Evolutionary conservation across 2,888 invertebrate genomes (phyloP).

Genomic region (Oscheius sp.): DNA sequence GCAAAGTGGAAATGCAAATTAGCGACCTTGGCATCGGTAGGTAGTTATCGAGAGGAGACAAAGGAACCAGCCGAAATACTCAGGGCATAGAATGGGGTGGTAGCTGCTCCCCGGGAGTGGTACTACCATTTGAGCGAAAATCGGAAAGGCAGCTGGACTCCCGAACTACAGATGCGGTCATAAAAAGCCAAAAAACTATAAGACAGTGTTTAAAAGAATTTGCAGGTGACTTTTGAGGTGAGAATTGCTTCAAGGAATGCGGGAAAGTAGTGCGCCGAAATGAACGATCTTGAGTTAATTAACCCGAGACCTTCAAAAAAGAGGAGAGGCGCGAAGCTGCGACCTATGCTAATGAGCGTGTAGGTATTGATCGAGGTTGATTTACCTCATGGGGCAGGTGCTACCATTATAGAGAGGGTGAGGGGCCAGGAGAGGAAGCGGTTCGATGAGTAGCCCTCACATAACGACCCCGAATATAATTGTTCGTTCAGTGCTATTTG

Average conservation of each 20-base stretch:
- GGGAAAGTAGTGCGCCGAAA: too few species aligned
- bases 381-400: conserved; percentile 35
- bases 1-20: conserved; percentile 35
- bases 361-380: conserved; percentile 35
- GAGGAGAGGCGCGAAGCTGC: conserved; percentile 19
- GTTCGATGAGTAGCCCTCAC: conserved; percentile 29
- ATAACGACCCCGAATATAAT: conserved; percentile 33
- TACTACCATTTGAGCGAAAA: too few species aligned
- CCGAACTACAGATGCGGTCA: not conserved
- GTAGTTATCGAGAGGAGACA: conserved; percentile 18
- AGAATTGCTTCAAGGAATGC: too few species aligned
- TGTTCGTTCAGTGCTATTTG: conserved; percentile 18
- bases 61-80: conserved; percentile 11
- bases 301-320: not conserved
- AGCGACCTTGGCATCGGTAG: conserved; percentile 27
- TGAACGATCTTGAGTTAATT: too few species aligned
- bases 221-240: too few species aligned
- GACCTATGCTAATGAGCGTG: conserved; percentile 35
- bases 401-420: conserved; percentile 23
- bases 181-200: not conserved
- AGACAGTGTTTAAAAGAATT: too few species aligned
- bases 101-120: too few species aligned
- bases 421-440: conserved; percentile 32
- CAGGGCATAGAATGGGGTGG: not conserved
- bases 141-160: too few species aligned